Percentiles rank a stretch among this genome's conserved stretches.
These are phyloP conservation scores for Oreochromis mossambicus DNA, from an alignment of 2,797 vertebrate genomes.

Conservation along the genomic window DNA sequence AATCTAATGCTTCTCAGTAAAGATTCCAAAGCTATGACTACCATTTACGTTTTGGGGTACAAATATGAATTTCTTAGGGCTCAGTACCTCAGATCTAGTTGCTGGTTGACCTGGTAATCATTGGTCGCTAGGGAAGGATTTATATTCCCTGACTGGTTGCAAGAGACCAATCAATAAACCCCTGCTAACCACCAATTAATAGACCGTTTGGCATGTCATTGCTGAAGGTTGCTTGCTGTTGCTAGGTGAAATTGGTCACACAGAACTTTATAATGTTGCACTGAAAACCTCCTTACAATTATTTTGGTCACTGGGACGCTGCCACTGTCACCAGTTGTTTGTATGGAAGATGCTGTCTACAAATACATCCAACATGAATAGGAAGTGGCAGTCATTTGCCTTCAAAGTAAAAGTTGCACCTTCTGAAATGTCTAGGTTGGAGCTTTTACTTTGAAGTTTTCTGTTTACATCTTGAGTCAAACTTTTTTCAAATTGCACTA, in stretches of 20 bases:
- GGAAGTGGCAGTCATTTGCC: background rate
- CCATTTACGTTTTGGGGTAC: background rate
- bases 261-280: background rate
- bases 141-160: background rate
- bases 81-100: background rate
- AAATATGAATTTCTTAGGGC: background rate
- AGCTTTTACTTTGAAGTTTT: background rate
- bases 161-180: background rate
- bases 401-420: background rate
- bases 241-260: background rate
- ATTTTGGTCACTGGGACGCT: background rate
- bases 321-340: background rate
- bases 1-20: background rate
- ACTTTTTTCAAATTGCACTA: background rate
- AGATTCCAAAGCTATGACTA: background rate
- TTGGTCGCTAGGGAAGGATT: background rate
- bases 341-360: background rate
- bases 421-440: background rate
- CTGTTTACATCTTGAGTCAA: background rate
- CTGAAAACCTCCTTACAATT: background rate
- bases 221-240: background rate
- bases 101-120: background rate
- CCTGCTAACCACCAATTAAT: background rate
- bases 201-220: background rate
- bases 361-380: background rate